Base-by-base conservation (phyloP, 2,888 invertebrate species). In the Caenorhabditis sp. region DNA sequence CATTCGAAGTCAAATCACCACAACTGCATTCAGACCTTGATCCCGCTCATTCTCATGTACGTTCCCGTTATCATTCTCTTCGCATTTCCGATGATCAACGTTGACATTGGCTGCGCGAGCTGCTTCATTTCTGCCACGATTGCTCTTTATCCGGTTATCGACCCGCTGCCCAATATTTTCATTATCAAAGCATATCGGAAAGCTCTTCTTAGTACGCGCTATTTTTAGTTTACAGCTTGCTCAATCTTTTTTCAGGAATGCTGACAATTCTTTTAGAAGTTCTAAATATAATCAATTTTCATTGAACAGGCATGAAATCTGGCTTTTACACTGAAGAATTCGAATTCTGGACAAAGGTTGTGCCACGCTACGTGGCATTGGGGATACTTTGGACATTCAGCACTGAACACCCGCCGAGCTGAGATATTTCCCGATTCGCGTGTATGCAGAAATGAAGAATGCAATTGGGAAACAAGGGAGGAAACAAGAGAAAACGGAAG, bases 91-190 rank as follows among this genome's bases (percentile, higher is more conserved):
- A 59, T 59, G 46, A 9, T 59, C n/a, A 59, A 59, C 2, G 13
- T 59, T 1, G 26, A 59, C 5, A 8, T 35, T 2, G 59, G 59
- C 7, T 26, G 24, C 4, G 7, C 22, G 11, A 30, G 46, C 11
- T 35, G 46, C 35, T 32, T 59, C 22, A 22, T 35, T 2, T n/a
- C 59, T 0, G 59, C 35, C 11, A 46, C 59, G 1, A 58, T 68
- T n/a, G 50, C 50, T 3, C 22, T 68, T 7, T 68, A 68, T 22
- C 68, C 68, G 27, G 48, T 50, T 13, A 9, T 68, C 2, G 68
- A 68, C n/a, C 68, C 68, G 0, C 43, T 68, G 2, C 68, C 68
- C 11, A 68, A 68, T 43, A 58, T 68, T 35, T 68, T 68, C 32
- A 58, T 68, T 17, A 68, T 68, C 24, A 58, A 68, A 26, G 20